A percentile compares a stretch with the other conserved stretches of the same genome.
These are phyloP conservation scores for Pagrus major DNA, from an alignment of 2,113 vertebrate genomes.

Conservation along the genomic window DNA sequence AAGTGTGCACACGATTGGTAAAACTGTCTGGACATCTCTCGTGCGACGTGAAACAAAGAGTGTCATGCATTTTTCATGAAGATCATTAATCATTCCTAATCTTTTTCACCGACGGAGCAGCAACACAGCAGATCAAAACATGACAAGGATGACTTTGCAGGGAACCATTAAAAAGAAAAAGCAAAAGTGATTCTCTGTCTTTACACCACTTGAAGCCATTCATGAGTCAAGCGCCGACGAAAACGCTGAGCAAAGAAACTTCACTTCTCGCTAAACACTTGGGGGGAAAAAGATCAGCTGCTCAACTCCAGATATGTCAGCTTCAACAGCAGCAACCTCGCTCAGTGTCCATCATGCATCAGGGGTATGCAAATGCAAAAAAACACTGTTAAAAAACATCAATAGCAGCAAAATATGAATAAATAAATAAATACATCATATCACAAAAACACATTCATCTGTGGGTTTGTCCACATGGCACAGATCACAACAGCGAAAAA, in stretches of 20 bases:
- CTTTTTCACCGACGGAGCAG: slow-evolving; percentile 46
- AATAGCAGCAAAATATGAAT: slow-evolving; percentile 71
- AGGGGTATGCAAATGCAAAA: slow-evolving; percentile 58
- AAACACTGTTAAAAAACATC: slow-evolving; percentile 55
- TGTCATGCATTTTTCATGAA: slow-evolving; percentile 74
- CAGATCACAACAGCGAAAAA: slow-evolving; percentile 68
- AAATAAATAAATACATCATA: slow-evolving; percentile 69
- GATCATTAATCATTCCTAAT: slow-evolving; percentile 58
- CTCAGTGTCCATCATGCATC: slow-evolving; percentile 68
- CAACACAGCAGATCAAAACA: slow-evolving; percentile 51
- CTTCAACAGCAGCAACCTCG: slow-evolving; percentile 21
- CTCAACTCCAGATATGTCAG: slow-evolving; percentile 69
- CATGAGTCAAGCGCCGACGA: slow-evolving; percentile 36
- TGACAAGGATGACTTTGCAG: slow-evolving; percentile 52
- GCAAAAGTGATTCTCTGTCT: slow-evolving; percentile 27
- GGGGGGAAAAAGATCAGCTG: slow-evolving; percentile 12
- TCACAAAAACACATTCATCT: slow-evolving; percentile 71
- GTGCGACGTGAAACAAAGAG: slow-evolving; percentile 62
- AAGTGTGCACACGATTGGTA: slow-evolving; percentile 50
- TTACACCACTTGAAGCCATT: slow-evolving; percentile 35
- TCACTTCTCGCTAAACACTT: slow-evolving; percentile 44
- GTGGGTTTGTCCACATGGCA: slow-evolving; percentile 62
- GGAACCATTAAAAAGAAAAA: slow-evolving; percentile 37
- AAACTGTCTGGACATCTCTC: slow-evolving; percentile 58
- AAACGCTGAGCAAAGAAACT: slow-evolving; percentile 41